Evolutionary conservation across 2,113 vertebrate genomes (phyloP).

Genomic region (Bambusicola thoracicus): DNA sequence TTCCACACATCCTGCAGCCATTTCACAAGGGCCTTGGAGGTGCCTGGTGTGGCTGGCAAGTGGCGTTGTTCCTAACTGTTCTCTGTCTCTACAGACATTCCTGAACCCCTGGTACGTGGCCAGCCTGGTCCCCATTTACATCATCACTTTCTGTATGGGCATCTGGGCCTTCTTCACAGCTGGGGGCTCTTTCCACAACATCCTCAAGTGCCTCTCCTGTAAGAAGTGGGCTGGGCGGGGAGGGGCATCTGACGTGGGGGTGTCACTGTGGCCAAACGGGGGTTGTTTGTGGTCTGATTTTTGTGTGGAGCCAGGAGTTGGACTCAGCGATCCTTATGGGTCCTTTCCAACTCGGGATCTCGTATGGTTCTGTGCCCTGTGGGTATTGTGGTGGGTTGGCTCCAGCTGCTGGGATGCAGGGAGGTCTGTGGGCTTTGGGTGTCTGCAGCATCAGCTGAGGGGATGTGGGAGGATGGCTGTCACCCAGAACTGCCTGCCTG

Average conservation of each 20-base stretch:
- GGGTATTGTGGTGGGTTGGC: too few relatives aligned
- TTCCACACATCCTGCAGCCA: rapidly evolving
- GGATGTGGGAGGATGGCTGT: background rate
- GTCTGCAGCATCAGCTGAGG: background rate
- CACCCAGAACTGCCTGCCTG: rapidly evolving
- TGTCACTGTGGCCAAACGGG: rapidly evolving
- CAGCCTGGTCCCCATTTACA: slow-evolving; percentile 78
- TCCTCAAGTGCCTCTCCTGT: slow-evolving; percentile 81
- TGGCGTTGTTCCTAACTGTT: rapidly evolving
- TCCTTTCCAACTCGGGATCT: too few relatives aligned
- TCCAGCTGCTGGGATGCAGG: rapidly evolving
- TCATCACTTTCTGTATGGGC: slow-evolving; percentile 75
- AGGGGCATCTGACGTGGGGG: rapidly evolving
- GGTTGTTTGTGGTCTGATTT: too few relatives aligned
- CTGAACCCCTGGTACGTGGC: slow-evolving; percentile 81
- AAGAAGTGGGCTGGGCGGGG: slow-evolving; percentile 17
- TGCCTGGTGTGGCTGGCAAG: background rate
- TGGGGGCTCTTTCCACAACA: slow-evolving; percentile 74
- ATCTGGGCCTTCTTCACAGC: slow-evolving; percentile 80
- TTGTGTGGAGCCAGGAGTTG: background rate
- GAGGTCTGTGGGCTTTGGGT: background rate
- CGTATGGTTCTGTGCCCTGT: background rate
- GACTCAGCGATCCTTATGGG: too few relatives aligned
- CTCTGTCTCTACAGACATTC: slow-evolving; percentile 71
- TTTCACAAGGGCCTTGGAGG: background rate